Evolutionary conservation across 1,140 invertebrate genomes (phyloP), one percentile per base, ranked within the genome.

Genomic region (Drosophila varians): DNA sequence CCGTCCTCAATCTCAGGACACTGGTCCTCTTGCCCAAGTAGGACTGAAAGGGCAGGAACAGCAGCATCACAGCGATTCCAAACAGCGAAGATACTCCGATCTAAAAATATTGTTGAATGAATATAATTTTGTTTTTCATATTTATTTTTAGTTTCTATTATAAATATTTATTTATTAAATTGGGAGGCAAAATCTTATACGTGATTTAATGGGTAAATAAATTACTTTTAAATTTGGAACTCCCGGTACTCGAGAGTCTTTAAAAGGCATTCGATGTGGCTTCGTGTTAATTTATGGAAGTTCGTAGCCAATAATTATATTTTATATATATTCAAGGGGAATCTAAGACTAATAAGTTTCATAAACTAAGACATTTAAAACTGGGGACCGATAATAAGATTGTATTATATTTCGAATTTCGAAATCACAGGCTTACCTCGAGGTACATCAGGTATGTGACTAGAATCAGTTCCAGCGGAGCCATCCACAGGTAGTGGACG

Each of bases 21-120:
- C 95, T 94, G 2, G 94, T 95, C 34, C 93, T 92, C 78, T 94
- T 95, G 9, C 95, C 95, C 83, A 97, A 92, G 73, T 92, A 94
- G 58, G 93, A 95, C 95, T 98, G 96, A 21, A 98, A 90, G 1
- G 97, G 97, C 55, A 98, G 94, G 53, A 97, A 95, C 0, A 97
- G 75, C 5, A 98, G 77, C 71, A 98, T 93, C n/a, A 96, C 93
- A 0, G 92, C 93, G 28, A 98, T 94, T 0, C 97, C 97, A 52
- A 95, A 94, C 0, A 97, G 77, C 0, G 96, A 94, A 0, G 95
- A 72, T n/a, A 83, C 34, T 7, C 79, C 79, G 52, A 89, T 87
- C 84, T 89, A 14, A 3, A 31, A 31, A 31, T 9, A 31, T 31
- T 0, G 11, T 7, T 26, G 5, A 11, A 31, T 2, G 11, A 31